Evolutionary conservation across 2,797 vertebrate species (phyloP), one percentile per base, ranked within the genome.

Genomic region (Tamandua tetradactyla): DNA sequence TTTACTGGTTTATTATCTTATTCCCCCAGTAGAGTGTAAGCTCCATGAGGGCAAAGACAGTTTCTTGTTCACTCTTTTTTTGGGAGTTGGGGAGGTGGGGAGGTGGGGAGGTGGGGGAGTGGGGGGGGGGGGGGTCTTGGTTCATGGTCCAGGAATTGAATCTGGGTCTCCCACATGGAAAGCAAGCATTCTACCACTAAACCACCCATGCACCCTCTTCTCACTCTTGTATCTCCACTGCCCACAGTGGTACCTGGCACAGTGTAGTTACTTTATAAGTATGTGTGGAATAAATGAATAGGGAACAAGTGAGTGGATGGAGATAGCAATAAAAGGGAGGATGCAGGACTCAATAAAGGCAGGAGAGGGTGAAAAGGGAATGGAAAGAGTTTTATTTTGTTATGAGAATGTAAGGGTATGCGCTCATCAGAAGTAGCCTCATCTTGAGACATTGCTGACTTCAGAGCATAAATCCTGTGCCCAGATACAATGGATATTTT

Each of bases 301-400:
- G 25, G 30, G 68, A 85, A 82, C 55, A 55, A 55, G 22, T 69
- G 59, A 87, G 87, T 68, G 35, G n/a, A 57, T 92, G 49, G 86
- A 87, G 90, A 88, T 44, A 69, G 69, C 17, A 11, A 47, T 44
- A 75, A 80, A 90, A 82, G 35, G 37, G 55, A 85, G 84, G 10
- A 5, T 85, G 25, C 35, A 62, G 44, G n/a, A 69, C 90, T 90
- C 95, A 87, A 37, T 83, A 95, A 52, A 87, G 71, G 32, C 25
- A 30, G 23, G 90, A 84, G 49, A 81, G 61, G 32, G 14, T 44
- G 44, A 81, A 78, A 84, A 11, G 17, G 17, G 32, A 89, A 76
- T 23, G 23, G 23, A 30, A 87, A 69, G 42, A 32, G 10, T 9
- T 84, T 20, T 92, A 14, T 80, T 92, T 80, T 76, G 59, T 57